Evolutionary conservation across 2,113 vertebrate species (phyloP), one percentile per base, ranked within the genome.

Genomic region (Odobenus rosmarus): DNA sequence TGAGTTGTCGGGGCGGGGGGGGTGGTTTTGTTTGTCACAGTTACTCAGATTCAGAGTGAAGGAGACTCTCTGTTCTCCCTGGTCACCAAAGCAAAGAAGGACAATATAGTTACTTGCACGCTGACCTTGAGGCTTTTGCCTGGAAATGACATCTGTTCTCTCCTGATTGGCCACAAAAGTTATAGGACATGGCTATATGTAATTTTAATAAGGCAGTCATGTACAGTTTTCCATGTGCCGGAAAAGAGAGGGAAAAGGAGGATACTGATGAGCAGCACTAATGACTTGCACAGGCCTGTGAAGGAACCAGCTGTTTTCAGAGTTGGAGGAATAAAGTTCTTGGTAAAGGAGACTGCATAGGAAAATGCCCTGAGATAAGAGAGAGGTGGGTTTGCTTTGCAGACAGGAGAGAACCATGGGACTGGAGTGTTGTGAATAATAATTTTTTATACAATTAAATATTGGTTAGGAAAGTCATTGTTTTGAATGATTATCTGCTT

Each of bases 401-500:
- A 88, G 81, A 90, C 18, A 39, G 16, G 24, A 76, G 76, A 79
- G 84, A 67, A 83, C 26, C 57, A 14, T 36, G 59, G 12, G 72
- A 51, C 39, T 84, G 24, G 24, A 53, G 1, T 84, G 16, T 59
- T 95, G 18, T 61, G 14, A 89, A 61, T 26, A 72, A 5, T 92
- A 67, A 18, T 24, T 81, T 83, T 72, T 72, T 83, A 36, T 72
- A 26, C 7, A 49, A 15, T 64, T 81, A 85, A 93, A 36, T 77
- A 26, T 55, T 59, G 10, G 21, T 51, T 90, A 67, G 69, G n/a
- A 67, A n/a, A 88, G 33, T 33, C 31, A 62, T 90, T 79, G 19
- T 95, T 89, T 72, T 93, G 14, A 96, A 53, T 92, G 31, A 33
- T 92, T 71, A 51, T 15, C 74, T 87, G 12, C 51, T 24, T 61